Evolutionary conservation across 2,113 vertebrate species (phyloP).

Genomic region (Pelvicachromis taeniatus): DNA sequence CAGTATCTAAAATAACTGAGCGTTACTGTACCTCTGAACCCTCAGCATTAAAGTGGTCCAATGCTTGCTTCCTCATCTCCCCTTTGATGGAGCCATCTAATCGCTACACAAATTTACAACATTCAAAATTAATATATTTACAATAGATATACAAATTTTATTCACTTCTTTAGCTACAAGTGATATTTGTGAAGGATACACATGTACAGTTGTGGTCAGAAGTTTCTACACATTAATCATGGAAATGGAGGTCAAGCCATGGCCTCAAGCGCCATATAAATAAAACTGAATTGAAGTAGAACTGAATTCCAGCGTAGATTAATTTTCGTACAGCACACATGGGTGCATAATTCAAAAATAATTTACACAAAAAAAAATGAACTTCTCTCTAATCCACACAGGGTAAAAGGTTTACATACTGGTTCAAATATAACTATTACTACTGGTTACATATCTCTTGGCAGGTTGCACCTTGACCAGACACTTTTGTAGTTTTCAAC

Average conservation of each 20-base stretch:
- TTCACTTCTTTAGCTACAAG: neutral
- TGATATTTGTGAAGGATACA: neutral
- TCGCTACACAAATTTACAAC: slow-evolving; percentile 70
- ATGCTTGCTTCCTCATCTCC: slow-evolving; percentile 93
- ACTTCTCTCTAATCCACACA: neutral
- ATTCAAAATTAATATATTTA: neutral
- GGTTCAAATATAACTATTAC: neutral
- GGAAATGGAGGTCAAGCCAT: neutral
- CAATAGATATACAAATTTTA: neutral
- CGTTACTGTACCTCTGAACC: slow-evolving; percentile 84
- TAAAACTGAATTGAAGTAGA: accelerated
- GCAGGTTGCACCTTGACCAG: neutral
- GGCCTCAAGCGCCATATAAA: neutral
- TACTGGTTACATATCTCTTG: neutral
- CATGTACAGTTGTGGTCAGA: neutral
- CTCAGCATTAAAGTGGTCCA: slow-evolving; percentile 98
- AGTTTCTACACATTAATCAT: neutral
- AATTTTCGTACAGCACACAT: neutral
- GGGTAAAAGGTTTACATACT: neutral
- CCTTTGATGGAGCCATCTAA: slow-evolving; percentile 97
- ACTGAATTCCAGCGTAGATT: accelerated
- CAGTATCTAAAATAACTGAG: neutral
- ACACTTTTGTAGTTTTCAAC: neutral
- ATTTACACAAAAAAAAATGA: neutral
- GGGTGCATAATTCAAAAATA: neutral